Evolutionary conservation across 2,113 vertebrate genomes (phyloP).

Genomic region (Todiramphus chloris): DNA sequence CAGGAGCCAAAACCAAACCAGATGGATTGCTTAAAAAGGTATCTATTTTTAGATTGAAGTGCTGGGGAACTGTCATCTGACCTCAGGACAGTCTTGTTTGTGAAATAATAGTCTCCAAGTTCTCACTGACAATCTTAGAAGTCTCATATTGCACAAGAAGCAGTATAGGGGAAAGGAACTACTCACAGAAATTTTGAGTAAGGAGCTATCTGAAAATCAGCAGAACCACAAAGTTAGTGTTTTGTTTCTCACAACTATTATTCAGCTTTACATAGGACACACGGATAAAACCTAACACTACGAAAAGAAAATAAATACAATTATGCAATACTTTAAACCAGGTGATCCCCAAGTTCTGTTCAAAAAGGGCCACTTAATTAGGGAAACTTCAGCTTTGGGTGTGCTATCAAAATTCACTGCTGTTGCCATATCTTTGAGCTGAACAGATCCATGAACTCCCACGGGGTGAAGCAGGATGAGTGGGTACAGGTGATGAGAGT

Average conservation of each 20-base stretch:
- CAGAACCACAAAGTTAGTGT: not conserved
- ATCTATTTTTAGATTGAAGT: not conserved
- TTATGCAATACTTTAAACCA: not conserved
- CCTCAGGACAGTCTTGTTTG: not conserved
- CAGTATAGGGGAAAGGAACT: not conserved
- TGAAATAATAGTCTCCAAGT: not conserved
- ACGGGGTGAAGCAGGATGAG: accelerated
- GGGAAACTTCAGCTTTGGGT: not conserved
- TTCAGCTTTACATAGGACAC: not conserved
- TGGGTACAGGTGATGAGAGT: not conserved
- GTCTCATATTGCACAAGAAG: not conserved
- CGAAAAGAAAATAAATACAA: not conserved
- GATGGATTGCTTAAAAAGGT: not conserved
- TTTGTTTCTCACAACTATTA: not conserved
- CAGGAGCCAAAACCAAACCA: not conserved
- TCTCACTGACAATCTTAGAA: not conserved
- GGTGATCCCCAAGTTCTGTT: not conserved
- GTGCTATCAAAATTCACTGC: not conserved
- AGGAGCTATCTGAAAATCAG: not conserved
- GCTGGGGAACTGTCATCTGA: not conserved
- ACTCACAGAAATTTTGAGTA: not conserved
- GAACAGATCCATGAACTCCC: not conserved
- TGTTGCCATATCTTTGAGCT: not conserved
- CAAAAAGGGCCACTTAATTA: not conserved
- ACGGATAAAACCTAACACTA: not conserved